Base-by-base conservation (phyloP, 1,140 invertebrate genomes). In the Lepidurus arcticus region DNA sequence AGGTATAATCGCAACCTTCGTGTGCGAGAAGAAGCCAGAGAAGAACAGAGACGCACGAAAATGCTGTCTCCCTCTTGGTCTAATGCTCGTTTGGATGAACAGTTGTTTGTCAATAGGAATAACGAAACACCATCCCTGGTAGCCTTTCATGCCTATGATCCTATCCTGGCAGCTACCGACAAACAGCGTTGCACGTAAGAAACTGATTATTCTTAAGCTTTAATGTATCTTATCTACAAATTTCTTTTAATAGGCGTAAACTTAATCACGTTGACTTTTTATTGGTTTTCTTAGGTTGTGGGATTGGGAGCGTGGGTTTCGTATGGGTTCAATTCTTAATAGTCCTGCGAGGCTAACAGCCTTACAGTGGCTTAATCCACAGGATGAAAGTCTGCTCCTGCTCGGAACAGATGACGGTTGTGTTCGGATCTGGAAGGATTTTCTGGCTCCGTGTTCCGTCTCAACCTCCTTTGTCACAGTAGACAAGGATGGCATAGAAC, bases 121-220 rank as follows among this genome's bases (percentile, higher is more conserved):
- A 87, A 90, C 78, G 89, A 91, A 78, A 88, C 91, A 78, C 93
- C 94, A 21, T 88, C 90, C 78, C 88, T 92, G 21, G 86, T 97
- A 74, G 88, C 90, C 79, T 93, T 97, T 85, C 92, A 97, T 88
- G 94, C 95, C 0, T 97, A 93, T 84, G 94, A 97, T 83, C 90
- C 93, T 80, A 92, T 94, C 84, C 87, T 96, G 75, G 93, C 93
- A 73, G 91, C 96, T 74, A 93, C 94, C 73, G 92, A 92, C 80
- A 92, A 91, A 84, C 93, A 96, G 84, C 91, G 88, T 82, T 93
- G 94, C 84, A 91, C 90, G 92, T 93, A 84, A 85, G 86, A 82
- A 74, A 78, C 53, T 43, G 4, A 5, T 26, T 42, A 11, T 45
- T 44, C 44, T 16, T 76, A 10, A 26, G 10, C 10, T 74, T 74